Evolutionary conservation across 2,888 invertebrate species (phyloP), one percentile per base, ranked within the genome.

Genomic region (Antitype chi): DNA sequence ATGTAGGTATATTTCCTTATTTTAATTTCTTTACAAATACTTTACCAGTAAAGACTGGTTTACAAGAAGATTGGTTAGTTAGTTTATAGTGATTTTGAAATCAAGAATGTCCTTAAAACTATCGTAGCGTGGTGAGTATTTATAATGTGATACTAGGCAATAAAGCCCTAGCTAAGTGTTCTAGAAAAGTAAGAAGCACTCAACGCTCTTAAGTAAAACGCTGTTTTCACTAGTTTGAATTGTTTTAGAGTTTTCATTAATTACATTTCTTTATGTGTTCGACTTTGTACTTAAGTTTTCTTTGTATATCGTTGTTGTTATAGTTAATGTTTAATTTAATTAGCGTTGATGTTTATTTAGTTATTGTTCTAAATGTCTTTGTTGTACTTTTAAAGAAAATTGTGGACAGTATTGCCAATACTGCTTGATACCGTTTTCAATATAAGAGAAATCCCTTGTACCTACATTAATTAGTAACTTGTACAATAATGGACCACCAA

Each of bases 91-190:
- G n/a, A 70, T 32, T 38, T 38, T 9, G 23, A 20, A 60, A 60
- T n/a, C 43, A 75, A 57, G 57, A 69, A 38, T 80, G 17, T 82
- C 72, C 76, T 55, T 1, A 17, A 25, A 55, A 1, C 8, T 52
- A 0, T 32, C 2, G 1, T 25, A 32, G 43, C 17, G 3, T 85
- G 81, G 85, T 55, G n/a, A 57, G 17, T 76, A 57, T 78, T 76
- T 70, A 83, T 68, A 83, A 79, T 85, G 85, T 78, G 78, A 86
- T 88, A 84, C 79, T 80, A 78, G 80, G 81, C 80, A 85, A 89
- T 89, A 88, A 87, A 85, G 83, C 82, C 76, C 43, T 74, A 59
- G 74, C 74, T 84, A 80, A 87, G 89, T 85, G 85, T 86, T 81
- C 74, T 70, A 81, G 81, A 73, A 81, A 84, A 82, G 84, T 82